These are phyloP conservation scores for Eleginops maclovinus DNA, from an alignment of 2,113 vertebrate species.

Conservation along the genomic window DNA sequence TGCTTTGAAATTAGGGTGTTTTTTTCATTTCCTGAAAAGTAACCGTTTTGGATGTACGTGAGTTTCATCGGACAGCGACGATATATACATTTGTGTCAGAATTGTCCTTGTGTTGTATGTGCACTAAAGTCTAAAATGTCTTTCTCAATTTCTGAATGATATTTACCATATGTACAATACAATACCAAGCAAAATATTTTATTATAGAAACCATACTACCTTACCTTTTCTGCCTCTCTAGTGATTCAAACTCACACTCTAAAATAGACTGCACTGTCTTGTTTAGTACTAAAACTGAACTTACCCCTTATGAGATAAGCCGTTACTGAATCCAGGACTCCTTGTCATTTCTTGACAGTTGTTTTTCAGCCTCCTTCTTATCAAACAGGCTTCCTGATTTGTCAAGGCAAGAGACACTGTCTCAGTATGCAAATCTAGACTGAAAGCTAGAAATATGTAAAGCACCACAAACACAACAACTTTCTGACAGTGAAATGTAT, in stretches of 20 bases:
- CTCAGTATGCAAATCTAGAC: not conserved
- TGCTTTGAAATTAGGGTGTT: too few relatives aligned
- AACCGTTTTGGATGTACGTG: too few relatives aligned
- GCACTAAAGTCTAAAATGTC: too few relatives aligned
- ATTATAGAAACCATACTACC: not conserved
- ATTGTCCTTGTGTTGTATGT: too few relatives aligned
- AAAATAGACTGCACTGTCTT: not conserved
- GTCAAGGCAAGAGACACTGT: slow-evolving; percentile 14
- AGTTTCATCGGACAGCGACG: too few relatives aligned
- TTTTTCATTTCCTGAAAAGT: too few relatives aligned
- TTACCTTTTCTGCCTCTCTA: not conserved
- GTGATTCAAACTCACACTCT: not conserved
- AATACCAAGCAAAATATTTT: not conserved
- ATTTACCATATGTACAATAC: too few relatives aligned
- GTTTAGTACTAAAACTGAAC: not conserved
- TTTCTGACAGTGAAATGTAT: not conserved
- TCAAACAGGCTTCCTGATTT: slow-evolving; percentile 13
- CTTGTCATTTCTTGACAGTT: not conserved
- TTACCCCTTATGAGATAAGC: slow-evolving; percentile 14
- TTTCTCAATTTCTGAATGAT: too few relatives aligned
- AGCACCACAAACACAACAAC: not conserved
- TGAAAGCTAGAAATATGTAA: not conserved
- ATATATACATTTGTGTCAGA: too few relatives aligned
- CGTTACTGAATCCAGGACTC: not conserved
- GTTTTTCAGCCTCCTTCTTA: not conserved